Evolutionary conservation across 2,113 vertebrate genomes (phyloP).

Genomic region (Pedionomus torquatus): DNA sequence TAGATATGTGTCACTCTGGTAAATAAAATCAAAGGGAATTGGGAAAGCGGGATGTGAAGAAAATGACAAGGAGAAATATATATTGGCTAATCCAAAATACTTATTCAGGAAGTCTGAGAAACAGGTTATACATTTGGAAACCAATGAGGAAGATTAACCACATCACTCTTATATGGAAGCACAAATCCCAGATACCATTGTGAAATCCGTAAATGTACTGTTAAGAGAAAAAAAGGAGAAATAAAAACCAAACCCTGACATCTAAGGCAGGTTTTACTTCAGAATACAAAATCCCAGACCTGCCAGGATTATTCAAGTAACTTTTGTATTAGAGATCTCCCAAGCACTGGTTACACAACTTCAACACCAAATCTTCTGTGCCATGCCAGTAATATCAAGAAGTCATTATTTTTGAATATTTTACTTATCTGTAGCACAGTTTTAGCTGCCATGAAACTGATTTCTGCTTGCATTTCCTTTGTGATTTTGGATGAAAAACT

Average conservation of each 20-base stretch:
- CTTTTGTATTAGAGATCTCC: neutral
- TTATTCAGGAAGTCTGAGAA: neutral
- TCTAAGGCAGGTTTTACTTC: slow-evolving; percentile 18
- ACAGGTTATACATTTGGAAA: neutral
- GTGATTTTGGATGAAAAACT: neutral
- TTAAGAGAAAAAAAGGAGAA: neutral
- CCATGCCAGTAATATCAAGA: neutral
- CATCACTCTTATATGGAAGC: neutral
- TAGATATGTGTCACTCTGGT: neutral
- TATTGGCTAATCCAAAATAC: neutral
- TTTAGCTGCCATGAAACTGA: neutral
- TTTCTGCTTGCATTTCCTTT: neutral
- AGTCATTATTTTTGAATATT: neutral
- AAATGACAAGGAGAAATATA: neutral
- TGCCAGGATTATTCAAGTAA: slow-evolving; percentile 7
- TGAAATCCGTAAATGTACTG: neutral
- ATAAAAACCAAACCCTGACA: slow-evolving; percentile 21
- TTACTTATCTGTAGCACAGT: neutral
- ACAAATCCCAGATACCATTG: slow-evolving; percentile 37
- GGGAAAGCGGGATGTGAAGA: neutral
- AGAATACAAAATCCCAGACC: neutral
- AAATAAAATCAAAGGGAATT: neutral
- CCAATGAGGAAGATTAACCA: neutral
- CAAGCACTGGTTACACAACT: neutral
- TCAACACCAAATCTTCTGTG: neutral